Evolutionary conservation across 2,888 invertebrate genomes (phyloP), one percentile per base, ranked within the genome.

Genomic region (Perizoma flavofasciatum): DNA sequence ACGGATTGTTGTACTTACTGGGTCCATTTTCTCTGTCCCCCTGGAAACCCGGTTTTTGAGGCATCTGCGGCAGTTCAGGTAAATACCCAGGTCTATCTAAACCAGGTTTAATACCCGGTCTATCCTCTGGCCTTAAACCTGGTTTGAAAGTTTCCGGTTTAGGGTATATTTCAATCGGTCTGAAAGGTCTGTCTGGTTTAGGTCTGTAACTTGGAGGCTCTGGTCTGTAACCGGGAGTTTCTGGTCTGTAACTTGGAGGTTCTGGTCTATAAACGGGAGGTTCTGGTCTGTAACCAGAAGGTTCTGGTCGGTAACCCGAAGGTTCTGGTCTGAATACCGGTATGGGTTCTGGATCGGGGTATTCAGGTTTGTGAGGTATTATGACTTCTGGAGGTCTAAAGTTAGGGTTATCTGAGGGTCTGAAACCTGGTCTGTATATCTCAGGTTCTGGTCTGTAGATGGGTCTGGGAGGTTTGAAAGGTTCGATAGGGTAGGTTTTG

Each of bases 1-100:
- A 22, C 22, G 22, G 22, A 22, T 22, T 22, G 22, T 22, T 22
- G 1, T 9, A 82, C 86, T 82, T 72, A 87, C 88, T 76, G 41
- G 80, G 73, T 52, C 77, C 82, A 51, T 77, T 81, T 53, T 78
- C 80, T 63, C 81, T 79, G 52, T 85, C 83, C 33, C 77, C 77
- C 51, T 74, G 74, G 52, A 70, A 73, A 4, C 72, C 71, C 0
- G 83, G 83, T 61, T 68, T 76, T 9, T 60, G 63, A 6, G 74
- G 70, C 44, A n/a, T 1, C 3, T 10, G 10, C 6, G 37, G 37
- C 37, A 9, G 4, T 37, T 44, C 44, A 6, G 44, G 44, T 5
- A 44, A 22, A 44, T 44, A 44, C 9, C 64, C 57, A 2, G 59
- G 68, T n/a, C 67, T 63, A 35, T 63, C 54, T 54, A 67, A 71